Percentiles rank a stretch among this genome's conserved stretches.
These are phyloP conservation scores for Parasteatoda lunata DNA, from an alignment of 2,888 invertebrate species.

Conservation along the genomic window DNA sequence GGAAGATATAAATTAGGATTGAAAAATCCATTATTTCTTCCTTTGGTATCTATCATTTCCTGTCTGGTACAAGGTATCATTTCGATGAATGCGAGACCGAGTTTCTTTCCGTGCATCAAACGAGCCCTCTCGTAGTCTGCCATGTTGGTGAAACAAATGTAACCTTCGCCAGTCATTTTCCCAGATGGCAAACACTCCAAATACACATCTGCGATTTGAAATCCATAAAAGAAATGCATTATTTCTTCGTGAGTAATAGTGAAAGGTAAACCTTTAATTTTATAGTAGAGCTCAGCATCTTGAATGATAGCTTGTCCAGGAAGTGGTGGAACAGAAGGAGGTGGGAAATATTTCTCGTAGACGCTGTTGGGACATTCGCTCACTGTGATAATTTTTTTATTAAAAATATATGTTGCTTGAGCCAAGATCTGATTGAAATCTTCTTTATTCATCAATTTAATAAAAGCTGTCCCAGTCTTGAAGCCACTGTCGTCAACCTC, in stretches of 20 bases:
- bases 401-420: conserved; percentile 16
- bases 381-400: conserved; percentile 5
- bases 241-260: conserved; percentile 86
- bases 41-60: conserved; percentile 72
- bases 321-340: conserved; percentile 5
- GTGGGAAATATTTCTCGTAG: conserved; percentile 26
- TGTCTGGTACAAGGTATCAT: conserved; percentile 72
- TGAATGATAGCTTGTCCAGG: background rate
- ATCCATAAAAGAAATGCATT: conserved; percentile 83
- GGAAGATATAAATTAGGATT: background rate
- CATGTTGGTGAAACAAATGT: conserved; percentile 84
- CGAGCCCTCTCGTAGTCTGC: conserved; percentile 83
- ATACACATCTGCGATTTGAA: conserved; percentile 81
- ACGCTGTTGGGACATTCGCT: conserved; percentile 31
- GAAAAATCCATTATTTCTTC: conserved; percentile 8
- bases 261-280: conserved; percentile 82
- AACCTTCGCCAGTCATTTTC: conserved; percentile 78
- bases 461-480: conserved; percentile 29
- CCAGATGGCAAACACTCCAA: conserved; percentile 76
- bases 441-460: conserved; percentile 38
- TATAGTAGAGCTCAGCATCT: conserved; percentile 27
- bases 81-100: conserved; percentile 73
- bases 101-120: conserved; percentile 72
- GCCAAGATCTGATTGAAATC: conserved; percentile 20
- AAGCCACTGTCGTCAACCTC: conserved; percentile 24